Percentiles rank a stretch among this genome's conserved stretches.
Evolutionary conservation across 1,140 invertebrate genomes (phyloP).

Genomic region (Brachionus sp.): DNA sequence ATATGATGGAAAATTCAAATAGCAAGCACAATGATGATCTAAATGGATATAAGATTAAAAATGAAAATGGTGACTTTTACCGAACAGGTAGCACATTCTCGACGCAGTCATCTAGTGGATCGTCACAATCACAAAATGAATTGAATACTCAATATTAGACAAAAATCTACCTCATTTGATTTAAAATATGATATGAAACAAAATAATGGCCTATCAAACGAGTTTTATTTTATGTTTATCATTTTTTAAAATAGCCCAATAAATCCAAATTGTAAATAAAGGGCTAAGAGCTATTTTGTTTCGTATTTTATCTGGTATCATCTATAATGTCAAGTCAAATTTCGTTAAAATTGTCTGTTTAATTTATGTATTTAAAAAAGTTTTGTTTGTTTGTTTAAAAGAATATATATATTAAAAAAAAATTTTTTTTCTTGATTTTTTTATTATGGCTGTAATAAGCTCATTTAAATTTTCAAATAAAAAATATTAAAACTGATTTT

Average conservation of each 20-base stretch:
- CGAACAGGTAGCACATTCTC: not conserved
- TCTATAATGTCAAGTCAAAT: not conserved
- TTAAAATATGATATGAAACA: not conserved
- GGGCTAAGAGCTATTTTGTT: not conserved
- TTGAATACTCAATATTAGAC: not conserved
- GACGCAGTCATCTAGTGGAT: not conserved
- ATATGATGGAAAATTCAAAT: conserved; percentile 37
- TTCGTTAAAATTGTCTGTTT: not conserved
- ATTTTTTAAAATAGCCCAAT: not conserved
- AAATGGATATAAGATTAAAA: not conserved
- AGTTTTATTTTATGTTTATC: not conserved
- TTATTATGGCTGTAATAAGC: not conserved
- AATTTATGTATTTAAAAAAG: not conserved
- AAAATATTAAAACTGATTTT: not conserved
- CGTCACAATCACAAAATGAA: not conserved
- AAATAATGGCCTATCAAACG: not conserved
- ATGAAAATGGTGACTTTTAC: not conserved
- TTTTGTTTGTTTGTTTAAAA: not conserved
- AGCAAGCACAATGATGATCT: not conserved
- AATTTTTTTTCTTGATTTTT: not conserved
- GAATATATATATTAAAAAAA: not conserved
- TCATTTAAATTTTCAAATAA: not conserved
- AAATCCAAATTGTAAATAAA: not conserved
- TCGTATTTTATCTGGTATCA: not conserved
- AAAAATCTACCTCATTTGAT: not conserved